phyloP scores from a whole-genome alignment of 2,797 vertebrate species.

The Meda fulgida region DNA sequence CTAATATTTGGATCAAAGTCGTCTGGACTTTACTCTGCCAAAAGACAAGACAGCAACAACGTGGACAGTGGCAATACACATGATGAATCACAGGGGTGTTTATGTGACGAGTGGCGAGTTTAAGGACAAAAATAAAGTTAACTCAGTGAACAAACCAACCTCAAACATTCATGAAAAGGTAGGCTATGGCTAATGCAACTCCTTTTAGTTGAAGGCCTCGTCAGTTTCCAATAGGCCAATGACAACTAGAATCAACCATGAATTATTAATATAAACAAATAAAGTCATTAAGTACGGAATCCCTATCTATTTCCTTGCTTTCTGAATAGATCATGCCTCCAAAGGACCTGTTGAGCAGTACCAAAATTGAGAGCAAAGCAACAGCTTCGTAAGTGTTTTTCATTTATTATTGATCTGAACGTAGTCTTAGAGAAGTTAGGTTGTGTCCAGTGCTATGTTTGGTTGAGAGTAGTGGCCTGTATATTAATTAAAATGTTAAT shows the following conservation, averaged over 20 bases:
- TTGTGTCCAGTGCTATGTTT: background rate
- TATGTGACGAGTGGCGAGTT: background rate
- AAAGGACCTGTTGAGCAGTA: slow-evolving; percentile 60
- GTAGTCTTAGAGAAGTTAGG: slow-evolving; percentile 47
- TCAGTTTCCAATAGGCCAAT: background rate
- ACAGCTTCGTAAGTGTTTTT: slow-evolving; percentile 71
- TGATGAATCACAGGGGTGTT: background rate
- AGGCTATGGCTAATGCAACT: background rate
- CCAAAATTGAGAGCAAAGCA: slow-evolving; percentile 60
- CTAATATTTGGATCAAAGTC: slow-evolving; percentile 64
- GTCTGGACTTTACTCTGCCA: slow-evolving; percentile 71
- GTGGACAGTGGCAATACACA: background rate
- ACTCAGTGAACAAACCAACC: background rate
- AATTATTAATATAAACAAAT: slow-evolving; percentile 14
- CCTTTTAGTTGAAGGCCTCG: background rate
- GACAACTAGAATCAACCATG: background rate
- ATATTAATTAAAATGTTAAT: background rate
- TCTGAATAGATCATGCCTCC: slow-evolving; percentile 41
- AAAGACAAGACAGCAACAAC: slow-evolving; percentile 36
- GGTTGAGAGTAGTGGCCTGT: background rate
- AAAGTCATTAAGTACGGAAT: slow-evolving; percentile 27
- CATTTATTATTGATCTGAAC: slow-evolving; percentile 69
- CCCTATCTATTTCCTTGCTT: slow-evolving; percentile 12
- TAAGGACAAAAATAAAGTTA: slow-evolving; percentile 21
- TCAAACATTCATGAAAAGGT: slow-evolving; percentile 18